Evolutionary conservation across 2,888 invertebrate genomes (phyloP).

Genomic region (Calephelis perditalis): DNA sequence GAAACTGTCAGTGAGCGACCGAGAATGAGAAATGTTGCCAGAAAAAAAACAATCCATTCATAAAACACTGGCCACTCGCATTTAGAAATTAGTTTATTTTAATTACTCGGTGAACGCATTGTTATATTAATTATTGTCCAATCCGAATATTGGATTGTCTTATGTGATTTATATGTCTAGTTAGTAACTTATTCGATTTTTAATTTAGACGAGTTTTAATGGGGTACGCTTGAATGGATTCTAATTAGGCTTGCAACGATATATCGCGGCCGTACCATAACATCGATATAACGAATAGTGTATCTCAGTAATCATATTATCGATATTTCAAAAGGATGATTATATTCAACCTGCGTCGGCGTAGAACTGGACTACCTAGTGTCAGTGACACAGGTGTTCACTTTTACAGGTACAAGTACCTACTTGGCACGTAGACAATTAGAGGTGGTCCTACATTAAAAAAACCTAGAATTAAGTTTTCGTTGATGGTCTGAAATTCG

Average conservation of each 20-base stretch:
- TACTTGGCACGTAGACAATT: no score
- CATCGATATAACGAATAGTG: no score
- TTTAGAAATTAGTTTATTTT: conserved; percentile 76
- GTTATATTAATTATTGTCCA: conserved; percentile 71
- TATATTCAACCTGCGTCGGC: no score
- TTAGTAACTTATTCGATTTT: conserved; percentile 77
- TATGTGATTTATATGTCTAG: conserved; percentile 73
- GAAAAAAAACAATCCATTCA: conserved; percentile 62
- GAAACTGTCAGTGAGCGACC: conserved; percentile 65
- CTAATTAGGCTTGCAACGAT: conserved; percentile 49
- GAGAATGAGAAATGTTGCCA: conserved; percentile 71
- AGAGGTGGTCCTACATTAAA: no score
- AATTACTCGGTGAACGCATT: conserved; percentile 70
- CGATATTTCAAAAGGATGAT: no score
- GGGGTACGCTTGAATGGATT: conserved; percentile 73
- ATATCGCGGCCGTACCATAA: no score
- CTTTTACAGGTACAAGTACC: no score
- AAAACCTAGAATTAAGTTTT: no score
- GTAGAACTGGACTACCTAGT: no score
- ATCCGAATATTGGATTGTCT: conserved; percentile 75
- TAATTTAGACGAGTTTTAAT: conserved; percentile 77
- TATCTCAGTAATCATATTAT: no score
- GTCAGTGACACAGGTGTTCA: no score
- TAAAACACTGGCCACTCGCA: conserved; percentile 56
- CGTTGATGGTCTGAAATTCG: no score